Conservation (phyloP, 2,888 invertebrate genomes). For the Ceratothoa steindachneri region DNA sequence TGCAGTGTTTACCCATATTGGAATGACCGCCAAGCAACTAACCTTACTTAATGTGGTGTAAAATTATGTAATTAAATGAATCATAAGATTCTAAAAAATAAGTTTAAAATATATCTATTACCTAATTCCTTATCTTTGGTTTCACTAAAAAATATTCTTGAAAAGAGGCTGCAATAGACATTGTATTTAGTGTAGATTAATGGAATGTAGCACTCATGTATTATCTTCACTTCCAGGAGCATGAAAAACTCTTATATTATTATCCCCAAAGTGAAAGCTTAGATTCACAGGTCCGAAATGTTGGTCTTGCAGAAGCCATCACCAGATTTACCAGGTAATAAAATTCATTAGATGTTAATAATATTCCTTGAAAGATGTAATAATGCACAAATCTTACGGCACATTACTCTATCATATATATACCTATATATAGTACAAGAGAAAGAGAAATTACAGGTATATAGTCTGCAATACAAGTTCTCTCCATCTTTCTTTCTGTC, state of each 20-base stretch:
- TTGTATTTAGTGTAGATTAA: background rate
- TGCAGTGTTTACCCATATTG: too few relatives aligned
- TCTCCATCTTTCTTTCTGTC: too few relatives aligned
- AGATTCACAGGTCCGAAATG: constrained; percentile 82
- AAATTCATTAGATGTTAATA: too few relatives aligned
- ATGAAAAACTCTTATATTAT: constrained; percentile 82
- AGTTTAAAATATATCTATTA: background rate
- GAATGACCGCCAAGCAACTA: too few relatives aligned
- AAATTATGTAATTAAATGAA: too few relatives aligned
- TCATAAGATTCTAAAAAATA: too few relatives aligned
- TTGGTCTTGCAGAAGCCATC: constrained; percentile 91
- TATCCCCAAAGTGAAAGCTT: constrained; percentile 71
- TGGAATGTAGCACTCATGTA: background rate
- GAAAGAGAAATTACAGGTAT: too few relatives aligned
- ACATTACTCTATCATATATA: background rate
- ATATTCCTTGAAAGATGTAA: too few relatives aligned
- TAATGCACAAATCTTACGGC: too few relatives aligned
- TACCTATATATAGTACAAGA: background rate
- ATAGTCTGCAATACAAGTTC: too few relatives aligned
- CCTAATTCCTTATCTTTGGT: background rate
- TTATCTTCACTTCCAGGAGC: constrained; percentile 63
- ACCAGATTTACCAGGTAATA: constrained; percentile 90
- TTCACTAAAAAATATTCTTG: background rate
- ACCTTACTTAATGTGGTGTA: too few relatives aligned
- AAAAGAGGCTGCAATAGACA: background rate